These are phyloP conservation scores for Neocrepidodera transversa DNA, from an alignment of 2,888 invertebrate species.

Conservation along the genomic window DNA sequence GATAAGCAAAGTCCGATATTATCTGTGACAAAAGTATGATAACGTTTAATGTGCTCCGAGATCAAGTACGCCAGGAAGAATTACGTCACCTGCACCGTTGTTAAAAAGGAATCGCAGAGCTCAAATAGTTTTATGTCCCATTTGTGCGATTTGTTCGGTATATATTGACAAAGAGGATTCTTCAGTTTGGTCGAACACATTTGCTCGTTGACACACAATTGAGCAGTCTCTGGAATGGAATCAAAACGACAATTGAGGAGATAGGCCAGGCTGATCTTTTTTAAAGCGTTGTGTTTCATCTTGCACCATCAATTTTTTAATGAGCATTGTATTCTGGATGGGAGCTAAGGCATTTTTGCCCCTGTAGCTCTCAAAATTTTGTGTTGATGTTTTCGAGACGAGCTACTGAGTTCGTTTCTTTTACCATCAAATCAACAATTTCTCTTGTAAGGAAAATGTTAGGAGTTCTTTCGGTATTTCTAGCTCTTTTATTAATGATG, in stretches of 20 bases:
- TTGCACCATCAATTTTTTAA: background rate
- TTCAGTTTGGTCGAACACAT: slow-evolving; percentile 25
- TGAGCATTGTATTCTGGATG: background rate
- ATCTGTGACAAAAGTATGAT: background rate
- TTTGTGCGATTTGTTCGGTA: slow-evolving; percentile 4
- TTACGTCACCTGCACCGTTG: no score
- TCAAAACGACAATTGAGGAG: background rate
- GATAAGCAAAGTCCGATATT: no score
- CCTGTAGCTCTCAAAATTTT: background rate
- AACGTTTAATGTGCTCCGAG: background rate
- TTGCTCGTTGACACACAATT: slow-evolving; percentile 21
- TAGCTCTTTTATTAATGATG: background rate
- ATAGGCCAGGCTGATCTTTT: background rate
- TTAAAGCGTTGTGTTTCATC: background rate
- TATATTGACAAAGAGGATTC: slow-evolving; percentile 12
- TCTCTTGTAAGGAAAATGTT: no score
- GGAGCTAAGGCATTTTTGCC: background rate
- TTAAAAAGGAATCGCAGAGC: slow-evolving; percentile 16
- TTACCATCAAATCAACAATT: no score
- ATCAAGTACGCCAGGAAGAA: no score
- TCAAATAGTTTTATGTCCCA: slow-evolving; percentile 25
- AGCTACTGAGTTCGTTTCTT: no score
- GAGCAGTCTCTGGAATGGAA: background rate
- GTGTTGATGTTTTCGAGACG: no score
- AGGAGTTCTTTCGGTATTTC: no score